Percentiles rank a stretch among this genome's conserved stretches.
phyloP scores from a whole-genome alignment of 2,797 vertebrate species.

The Ibycter americanus region DNA sequence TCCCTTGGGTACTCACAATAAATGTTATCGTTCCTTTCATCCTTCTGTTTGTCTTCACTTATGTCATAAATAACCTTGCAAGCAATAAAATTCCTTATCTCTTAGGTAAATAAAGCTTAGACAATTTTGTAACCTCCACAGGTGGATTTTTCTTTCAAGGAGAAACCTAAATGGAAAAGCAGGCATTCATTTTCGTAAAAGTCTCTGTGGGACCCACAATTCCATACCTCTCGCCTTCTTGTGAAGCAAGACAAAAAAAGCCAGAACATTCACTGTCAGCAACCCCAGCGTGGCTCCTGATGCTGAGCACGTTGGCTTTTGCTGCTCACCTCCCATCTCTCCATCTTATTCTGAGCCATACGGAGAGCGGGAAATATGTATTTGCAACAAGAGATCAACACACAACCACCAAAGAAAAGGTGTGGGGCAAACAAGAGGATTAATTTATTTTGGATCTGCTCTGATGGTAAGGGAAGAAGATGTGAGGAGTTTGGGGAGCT shows the following conservation, averaged over 20 bases:
- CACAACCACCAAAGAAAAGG: not conserved
- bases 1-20: not conserved
- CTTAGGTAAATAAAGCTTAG: not conserved
- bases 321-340: not conserved
- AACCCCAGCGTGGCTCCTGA: not conserved
- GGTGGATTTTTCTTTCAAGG: not conserved
- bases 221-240: not conserved
- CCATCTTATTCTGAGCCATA: not conserved
- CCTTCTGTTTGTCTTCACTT: not conserved
- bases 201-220: not conserved
- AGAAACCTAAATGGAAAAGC: not conserved
- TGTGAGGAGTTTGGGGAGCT: not conserved
- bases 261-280: not conserved
- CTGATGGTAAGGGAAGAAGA: not conserved
- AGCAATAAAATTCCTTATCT: conserved; percentile 33
- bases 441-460: not conserved
- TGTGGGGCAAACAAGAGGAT: not conserved
- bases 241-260: not conserved
- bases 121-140: not conserved
- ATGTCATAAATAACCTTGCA: conserved; percentile 16
- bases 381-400: not conserved
- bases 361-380: too few species aligned
- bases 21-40: conserved; percentile 23
- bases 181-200: not conserved
- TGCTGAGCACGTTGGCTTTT: accelerated